Evolutionary conservation across 2,113 vertebrate species (phyloP), one percentile per base, ranked within the genome.

Genomic region (Gymnogyps californianus): DNA sequence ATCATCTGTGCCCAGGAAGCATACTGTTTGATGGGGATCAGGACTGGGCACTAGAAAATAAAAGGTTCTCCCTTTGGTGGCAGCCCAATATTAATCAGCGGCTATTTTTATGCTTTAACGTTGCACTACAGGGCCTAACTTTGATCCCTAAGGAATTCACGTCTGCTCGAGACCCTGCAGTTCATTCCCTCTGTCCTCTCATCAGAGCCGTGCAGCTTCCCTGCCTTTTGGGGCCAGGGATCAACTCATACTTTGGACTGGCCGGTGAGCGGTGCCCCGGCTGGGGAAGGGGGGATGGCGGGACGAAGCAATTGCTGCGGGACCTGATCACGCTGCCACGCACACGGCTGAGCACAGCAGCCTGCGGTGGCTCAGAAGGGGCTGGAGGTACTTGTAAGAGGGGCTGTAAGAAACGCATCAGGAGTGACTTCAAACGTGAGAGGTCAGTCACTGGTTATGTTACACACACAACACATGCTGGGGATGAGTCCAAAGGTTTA

Each of bases 1-100:
- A 26, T 16, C 21, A 17, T 1, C 12, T 3, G 67, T 62, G 59
- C 72, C 40, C 64, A 11, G 82, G 32, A 26, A 72, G 54, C 11
- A 0, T 0, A 7, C 11, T 1, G 49, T 2, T 34, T 31, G 72
- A 44, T 13, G 61, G 65, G 61, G n/a, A 86, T 3, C 28, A 0
- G 64, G 72, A 40, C 49, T 5, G 28, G 66, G 58, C 4, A 29
- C 52, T 25, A 62, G n/a, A 9, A 61, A 76, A 89, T 1, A 3
- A 6, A 32, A n/a, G 54, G 54, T 32, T 57, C 16, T 51, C 58
- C 38, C 54, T 17, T 49, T 1, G 5, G 31, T 34, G n/a, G 66
- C 58, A 72, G 88, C 66, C 38, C 40, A 1, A 0, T 0, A 61
- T 64, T 76, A 36, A 40, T 5, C 36, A 69, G 76, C 21, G 69